Evolutionary conservation across 2,888 invertebrate genomes (phyloP), one percentile per base, ranked within the genome.

Genomic region (Hirtodrosophila duncani): DNA sequence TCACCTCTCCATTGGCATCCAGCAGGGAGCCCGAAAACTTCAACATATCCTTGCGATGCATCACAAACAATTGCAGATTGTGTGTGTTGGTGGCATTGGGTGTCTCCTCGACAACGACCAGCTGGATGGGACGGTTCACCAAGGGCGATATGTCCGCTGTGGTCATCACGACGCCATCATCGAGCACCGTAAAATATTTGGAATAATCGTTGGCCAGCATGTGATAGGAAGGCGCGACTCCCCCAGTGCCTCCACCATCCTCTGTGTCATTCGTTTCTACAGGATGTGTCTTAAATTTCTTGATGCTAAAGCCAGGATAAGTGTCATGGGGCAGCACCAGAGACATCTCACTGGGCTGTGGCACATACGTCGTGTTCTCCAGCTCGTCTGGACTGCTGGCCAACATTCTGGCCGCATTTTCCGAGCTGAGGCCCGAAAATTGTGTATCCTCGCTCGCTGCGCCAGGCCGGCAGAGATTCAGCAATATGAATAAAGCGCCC

Each of bases 101-200:
- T 34, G 92, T 91, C 84, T 95, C 93, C 83, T 95, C 95, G 45
- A 95, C 88, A 11, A 96, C 92, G 41, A 94, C 91, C 49, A 96
- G 89, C 83, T 94, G 92, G 16, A 96, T 92, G 0, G 94, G 94
- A 64, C 91, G 91, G 84, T 95, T 92, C 53, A 95, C 91, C 56
- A 96, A 88, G 8, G 95, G 94, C 41, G 92, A 91, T 27, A 96
- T 89, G 83, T 95, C 94, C 24, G 94, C 92, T 16, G 95, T 96
- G 31, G 96, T 96, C 95, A 96, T 97, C 48, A 97, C 92, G 46
- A 95, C 91, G 39, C 96, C 96, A 85, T 95, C 93, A 66, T 93
- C 92, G 48, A 96, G 90, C 65, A 96, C 92, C 6, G 96, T 93
- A 87, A 97, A 96, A 87, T 92, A 96, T 67, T 94, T 91, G 33